phyloP scores from a whole-genome alignment of 2,797 vertebrate species.

The Tachyglossus aculeatus region DNA sequence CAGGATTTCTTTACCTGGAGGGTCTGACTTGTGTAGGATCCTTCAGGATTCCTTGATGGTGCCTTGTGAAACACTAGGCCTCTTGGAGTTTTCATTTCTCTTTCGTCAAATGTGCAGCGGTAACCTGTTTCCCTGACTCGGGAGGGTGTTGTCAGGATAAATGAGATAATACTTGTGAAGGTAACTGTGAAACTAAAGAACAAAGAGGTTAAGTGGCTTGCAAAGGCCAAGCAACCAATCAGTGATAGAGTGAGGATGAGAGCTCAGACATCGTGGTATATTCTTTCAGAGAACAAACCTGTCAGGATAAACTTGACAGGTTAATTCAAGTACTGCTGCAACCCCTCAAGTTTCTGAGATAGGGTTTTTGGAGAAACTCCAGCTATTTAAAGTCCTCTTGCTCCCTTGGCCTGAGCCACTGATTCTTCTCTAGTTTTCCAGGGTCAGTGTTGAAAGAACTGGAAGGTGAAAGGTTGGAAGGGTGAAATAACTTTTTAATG shows the following conservation, averaged over 20 bases:
- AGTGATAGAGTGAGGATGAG: not conserved
- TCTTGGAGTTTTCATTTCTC: slow-evolving; percentile 8
- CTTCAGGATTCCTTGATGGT: not conserved
- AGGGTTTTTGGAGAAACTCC: slow-evolving; percentile 13
- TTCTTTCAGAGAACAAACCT: slow-evolving; percentile 2
- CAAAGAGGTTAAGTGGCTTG: not conserved
- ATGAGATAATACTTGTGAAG: not conserved
- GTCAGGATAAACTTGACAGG: slow-evolving; percentile 1
- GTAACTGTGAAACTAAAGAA: not conserved
- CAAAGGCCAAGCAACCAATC: not conserved
- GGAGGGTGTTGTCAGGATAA: not conserved
- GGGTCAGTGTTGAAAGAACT: no score
- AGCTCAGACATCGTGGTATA: not conserved
- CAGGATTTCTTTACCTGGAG: no score
- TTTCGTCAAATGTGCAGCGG: not conserved
- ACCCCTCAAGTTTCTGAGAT: not conserved
- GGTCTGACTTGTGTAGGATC: no score
- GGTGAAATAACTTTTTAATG: no score
- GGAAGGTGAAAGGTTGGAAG: no score
- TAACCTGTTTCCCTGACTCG: not conserved
- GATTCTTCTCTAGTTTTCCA: no score
- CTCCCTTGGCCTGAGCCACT: no score
- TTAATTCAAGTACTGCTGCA: not conserved
- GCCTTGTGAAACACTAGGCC: not conserved
- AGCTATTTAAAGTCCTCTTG: no score